phyloP scores from a whole-genome alignment of 2,113 vertebrate genomes.

The Passer domesticus region DNA sequence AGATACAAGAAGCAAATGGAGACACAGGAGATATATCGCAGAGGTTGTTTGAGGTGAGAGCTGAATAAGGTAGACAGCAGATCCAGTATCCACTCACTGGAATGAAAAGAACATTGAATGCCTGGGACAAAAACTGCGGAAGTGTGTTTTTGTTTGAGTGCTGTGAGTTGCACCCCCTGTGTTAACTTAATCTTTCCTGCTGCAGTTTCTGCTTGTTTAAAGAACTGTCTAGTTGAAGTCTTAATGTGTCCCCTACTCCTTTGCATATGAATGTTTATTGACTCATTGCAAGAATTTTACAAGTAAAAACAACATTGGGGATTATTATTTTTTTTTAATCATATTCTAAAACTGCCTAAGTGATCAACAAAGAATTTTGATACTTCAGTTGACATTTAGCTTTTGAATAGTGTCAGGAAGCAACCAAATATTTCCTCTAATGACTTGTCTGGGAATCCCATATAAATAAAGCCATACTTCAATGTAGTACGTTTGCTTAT shows the following conservation, averaged over 20 bases:
- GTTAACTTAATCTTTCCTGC: neutral
- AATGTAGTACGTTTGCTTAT: neutral
- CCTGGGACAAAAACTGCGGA: neutral
- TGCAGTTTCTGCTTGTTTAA: neutral
- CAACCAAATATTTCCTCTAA: neutral
- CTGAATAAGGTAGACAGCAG: neutral
- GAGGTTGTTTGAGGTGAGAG: constrained; percentile 7
- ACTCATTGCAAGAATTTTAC: neutral
- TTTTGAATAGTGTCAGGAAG: neutral
- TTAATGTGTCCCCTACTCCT: neutral
- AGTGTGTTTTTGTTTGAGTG: neutral
- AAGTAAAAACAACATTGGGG: neutral
- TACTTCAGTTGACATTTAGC: neutral
- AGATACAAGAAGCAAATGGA: neutral
- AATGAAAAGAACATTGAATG: neutral
- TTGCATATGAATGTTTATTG: neutral
- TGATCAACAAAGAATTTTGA: neutral
- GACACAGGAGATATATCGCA: neutral
- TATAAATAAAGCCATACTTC: neutral
- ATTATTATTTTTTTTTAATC: neutral
- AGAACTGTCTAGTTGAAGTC: neutral
- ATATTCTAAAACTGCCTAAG: neutral
- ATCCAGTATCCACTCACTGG: neutral
- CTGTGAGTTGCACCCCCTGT: neutral
- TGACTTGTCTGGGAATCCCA: neutral